Evolutionary conservation across 2,113 vertebrate genomes (phyloP), one percentile per base, ranked within the genome.

Genomic region (Meleagris gallopavo): DNA sequence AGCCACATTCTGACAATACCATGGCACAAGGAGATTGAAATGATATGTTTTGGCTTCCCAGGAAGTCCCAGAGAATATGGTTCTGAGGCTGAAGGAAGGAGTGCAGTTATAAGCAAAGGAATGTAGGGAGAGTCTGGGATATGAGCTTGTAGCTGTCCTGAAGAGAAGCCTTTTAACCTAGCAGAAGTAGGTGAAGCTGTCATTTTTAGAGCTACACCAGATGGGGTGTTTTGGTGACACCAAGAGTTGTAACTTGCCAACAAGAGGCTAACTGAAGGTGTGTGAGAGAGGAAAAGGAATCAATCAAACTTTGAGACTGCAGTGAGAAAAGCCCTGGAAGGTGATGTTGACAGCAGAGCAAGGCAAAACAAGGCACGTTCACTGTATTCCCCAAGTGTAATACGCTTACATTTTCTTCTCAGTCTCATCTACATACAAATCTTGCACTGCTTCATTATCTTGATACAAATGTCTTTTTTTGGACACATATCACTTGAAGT

Each of bases 291-390:
- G 50, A 2, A 79, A 48, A 54, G 40, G 2, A 60, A 57, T 90
- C 93, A 94, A 86, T 85, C 58, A 79, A 94, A 58, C 40, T 66
- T 74, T 73, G 71, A 95, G 74, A 82, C 71, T 65, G 54, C 2
- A 4, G 67, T 78, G 36, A 91, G 43, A 82, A 88, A 84, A 83
- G n/a, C 84, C 89, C 88, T 79, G 78, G 25, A 83, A 93, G 89
- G 92, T 93, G 88, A 71, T 85, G 88, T 32, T 89, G 93, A 93
- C 18, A 76, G 82, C 67, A 89, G 84, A 80, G 41, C 48, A 46
- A 69, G 90, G 79, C 91, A 91, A 89, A 95, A 75, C 94, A 93
- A 89, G 93, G 82, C 89, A 84, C 65, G 89, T 73, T 85, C 88
- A 41, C 1, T 6, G 66, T 87, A 87, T 65, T 93, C 54, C 62